Base-by-base conservation (phyloP, 2,797 vertebrate genomes). In the Tamandua tetradactyla region DNA sequence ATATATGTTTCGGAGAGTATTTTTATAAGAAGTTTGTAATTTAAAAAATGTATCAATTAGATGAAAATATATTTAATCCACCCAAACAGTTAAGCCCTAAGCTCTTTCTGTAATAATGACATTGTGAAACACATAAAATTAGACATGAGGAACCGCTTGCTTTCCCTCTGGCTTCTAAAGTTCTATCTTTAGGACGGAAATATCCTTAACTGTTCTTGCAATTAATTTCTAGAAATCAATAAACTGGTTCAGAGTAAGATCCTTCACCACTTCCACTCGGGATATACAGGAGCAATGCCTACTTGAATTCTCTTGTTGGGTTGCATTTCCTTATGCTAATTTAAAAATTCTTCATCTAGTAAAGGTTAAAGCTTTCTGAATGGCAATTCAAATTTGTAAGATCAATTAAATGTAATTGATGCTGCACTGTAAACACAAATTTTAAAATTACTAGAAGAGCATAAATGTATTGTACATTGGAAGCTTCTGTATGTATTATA, bases 141-240 rank as follows among this genome's bases (percentile, higher is more conserved):
- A 78, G 18, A 74, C 55, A 2, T 42, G 27, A 87, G 22, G 5
- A 91, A 66, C 1, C 69, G 6, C 10, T 68, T 40, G 62, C 37
- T 71, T 57, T 62, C 69, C 23, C 62, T 27, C 69, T 13, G 27
- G 69, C 25, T 42, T 71, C 23, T 71, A 71, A 42, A 71, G 44
- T 71, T 71, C 15, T 89, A n/a, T 89, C 13, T 84, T 94, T 81
- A 94, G 42, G 44, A 88, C 1, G 49, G 27, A 83, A 91, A 4
- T 72, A 75, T 71, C 78, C 87, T 91, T 81, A 94, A 89, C 10
- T 89, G 5, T 37, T 78, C 49, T 64, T 59, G 32, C 57, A 84
- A 71, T 80, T 95, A 87, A 90, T 91, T 92, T n/a, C 32, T 18
- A 75, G 27, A 52, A 89, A 91, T 96, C 82, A 94, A 96, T 95